Base-by-base conservation (phyloP, 2,113 vertebrate species). In the Lophotis ruficrista region DNA sequence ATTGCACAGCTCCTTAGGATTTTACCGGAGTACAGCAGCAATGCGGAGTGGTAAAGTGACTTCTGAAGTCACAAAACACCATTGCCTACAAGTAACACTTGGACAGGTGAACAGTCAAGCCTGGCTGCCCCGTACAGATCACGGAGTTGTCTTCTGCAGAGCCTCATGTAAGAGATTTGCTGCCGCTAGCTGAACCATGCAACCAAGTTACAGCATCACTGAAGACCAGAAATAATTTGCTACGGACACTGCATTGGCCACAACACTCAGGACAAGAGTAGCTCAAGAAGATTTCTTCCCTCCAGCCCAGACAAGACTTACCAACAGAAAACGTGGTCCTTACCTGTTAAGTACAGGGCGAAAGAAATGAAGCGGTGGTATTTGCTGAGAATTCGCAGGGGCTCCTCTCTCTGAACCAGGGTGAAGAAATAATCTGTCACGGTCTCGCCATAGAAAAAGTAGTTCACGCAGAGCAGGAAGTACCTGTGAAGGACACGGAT, bases 301-400 rank as follows among this genome's bases (percentile, higher is more conserved):
- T 60, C 7, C 51, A 71, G 68, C 80, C 61, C 41, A 28, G 50
- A 15, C 8, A 22, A 33, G 43, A 38, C 81, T 24, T 84, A 35
- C 62, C 33, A 95, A 9, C 22, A 54, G 61, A 50, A 54, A 19
- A 48, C 0, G 10, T 7, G 33, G 5, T 43, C 31, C 35, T 11
- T 94, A 99, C 99, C 99, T 97, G 98, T 99, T n/a, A 99, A 98
- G 94, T 99, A 99, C 12, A 99, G 98, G 70, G 99, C 97, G 6
- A 99, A 99, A 89, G 99, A 99, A 78, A 99, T 99, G 96, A 99
- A 99, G 41, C 99, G 99, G 89, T 99, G 99, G 96, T 99, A 99
- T 98, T 99, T 99, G 98, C 99, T 99, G 94, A 99, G 99, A 94
- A 99, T 99, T 14, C 99, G 96, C 90, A 99, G 97, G 1, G 99